Evolutionary conservation across 2,113 vertebrate genomes (phyloP).

Genomic region (Antechinus flavipes): DNA sequence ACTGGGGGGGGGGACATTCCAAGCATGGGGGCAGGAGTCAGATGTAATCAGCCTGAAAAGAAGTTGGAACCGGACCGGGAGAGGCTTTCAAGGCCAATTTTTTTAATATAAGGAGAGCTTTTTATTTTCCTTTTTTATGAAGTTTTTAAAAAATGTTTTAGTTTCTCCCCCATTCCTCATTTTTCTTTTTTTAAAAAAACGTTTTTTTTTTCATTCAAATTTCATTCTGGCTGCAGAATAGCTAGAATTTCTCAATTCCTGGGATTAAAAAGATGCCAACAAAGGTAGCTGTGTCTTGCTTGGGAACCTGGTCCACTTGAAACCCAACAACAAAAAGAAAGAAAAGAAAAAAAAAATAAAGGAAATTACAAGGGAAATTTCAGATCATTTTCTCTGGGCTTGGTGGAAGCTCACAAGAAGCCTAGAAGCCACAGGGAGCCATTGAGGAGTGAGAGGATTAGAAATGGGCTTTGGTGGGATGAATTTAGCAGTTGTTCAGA

Average conservation of each 20-base stretch:
- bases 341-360: slow-evolving; percentile 85
- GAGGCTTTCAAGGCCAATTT: too few relatives aligned
- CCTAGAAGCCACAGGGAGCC: too few relatives aligned
- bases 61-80: too few relatives aligned
- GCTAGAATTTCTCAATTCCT: slow-evolving; percentile 87
- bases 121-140: slow-evolving; percentile 87
- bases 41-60: too few relatives aligned
- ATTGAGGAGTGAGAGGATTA: too few relatives aligned
- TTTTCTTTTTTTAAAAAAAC: slow-evolving; percentile 53
- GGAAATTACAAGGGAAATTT: slow-evolving; percentile 81
- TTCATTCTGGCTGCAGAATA: slow-evolving; percentile 80
- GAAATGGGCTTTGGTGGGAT: too few relatives aligned
- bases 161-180: background rate
- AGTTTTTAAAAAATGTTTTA: slow-evolving; percentile 73
- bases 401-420: slow-evolving; percentile 80
- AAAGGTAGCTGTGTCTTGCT: slow-evolving; percentile 91
- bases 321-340: slow-evolving; percentile 78
- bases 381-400: slow-evolving; percentile 81
- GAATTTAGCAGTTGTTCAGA: too few relatives aligned
- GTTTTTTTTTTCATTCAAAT: slow-evolving; percentile 58
- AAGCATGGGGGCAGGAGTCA: background rate
- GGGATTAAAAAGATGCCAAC: slow-evolving; percentile 90
- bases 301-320: slow-evolving; percentile 85
- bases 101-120: slow-evolving; percentile 87
- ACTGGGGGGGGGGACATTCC: background rate